These are phyloP conservation scores for Axinella damicornis DNA, from an alignment of 37 sponge, comb jelly and placozoan species.

Conservation along the genomic window DNA sequence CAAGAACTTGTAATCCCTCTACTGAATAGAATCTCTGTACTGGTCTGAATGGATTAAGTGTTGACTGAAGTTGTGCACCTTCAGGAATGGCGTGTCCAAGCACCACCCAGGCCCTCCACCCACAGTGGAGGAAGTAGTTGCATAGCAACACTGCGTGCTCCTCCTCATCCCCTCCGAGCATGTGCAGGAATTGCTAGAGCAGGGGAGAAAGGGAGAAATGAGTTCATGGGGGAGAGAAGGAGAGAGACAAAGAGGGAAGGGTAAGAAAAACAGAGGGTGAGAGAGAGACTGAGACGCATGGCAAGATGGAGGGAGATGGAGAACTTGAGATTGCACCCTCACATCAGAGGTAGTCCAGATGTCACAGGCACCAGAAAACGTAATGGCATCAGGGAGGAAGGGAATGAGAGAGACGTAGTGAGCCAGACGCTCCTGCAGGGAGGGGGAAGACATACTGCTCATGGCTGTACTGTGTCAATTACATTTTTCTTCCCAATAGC, in stretches of 20 bases:
- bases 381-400: constrained; percentile 81
- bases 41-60: no score
- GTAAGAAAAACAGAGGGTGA: no score
- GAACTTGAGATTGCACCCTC: background rate
- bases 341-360: constrained; percentile 95
- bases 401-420: constrained; percentile 96
- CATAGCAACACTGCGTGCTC: constrained; percentile 96
- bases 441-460: background rate
- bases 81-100: constrained; percentile 94
- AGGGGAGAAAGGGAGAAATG: no score
- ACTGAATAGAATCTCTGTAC: no score
- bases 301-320: background rate
- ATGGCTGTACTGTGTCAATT: no score
- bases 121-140: constrained; percentile 92
- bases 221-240: background rate
- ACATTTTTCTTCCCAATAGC: no score
- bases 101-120: constrained; percentile 82
- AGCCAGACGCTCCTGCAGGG: constrained; percentile 80
- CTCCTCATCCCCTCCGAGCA: constrained; percentile 95
- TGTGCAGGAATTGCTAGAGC: constrained; percentile 90
- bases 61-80: constrained; percentile 42
- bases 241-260: no score
- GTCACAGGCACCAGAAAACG: constrained; percentile 85
- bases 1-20: no score
- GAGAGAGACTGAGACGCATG: no score